These are phyloP conservation scores for Sphinx pinastri DNA, from an alignment of 2,888 invertebrate genomes.

Conservation along the genomic window DNA sequence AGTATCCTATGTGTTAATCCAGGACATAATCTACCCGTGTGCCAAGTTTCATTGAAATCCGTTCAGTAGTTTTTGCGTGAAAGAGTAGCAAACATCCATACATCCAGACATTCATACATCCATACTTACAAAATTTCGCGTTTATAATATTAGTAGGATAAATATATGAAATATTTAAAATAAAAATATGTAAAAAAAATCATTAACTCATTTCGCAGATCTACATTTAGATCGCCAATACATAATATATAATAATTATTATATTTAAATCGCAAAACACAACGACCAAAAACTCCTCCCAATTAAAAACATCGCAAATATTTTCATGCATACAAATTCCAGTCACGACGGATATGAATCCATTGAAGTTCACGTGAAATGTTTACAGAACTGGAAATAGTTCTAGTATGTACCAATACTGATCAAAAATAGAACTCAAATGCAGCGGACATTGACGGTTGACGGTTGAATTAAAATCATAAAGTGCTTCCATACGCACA, in stretches of 20 bases:
- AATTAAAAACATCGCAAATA: slow-evolving; percentile 5
- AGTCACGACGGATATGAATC: slow-evolving; percentile 7
- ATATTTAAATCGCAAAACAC: too few relatives aligned
- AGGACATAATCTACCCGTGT: too few relatives aligned
- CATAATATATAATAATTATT: too few relatives aligned
- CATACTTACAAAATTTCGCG: too few relatives aligned
- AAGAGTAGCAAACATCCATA: too few relatives aligned
- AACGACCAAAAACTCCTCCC: not conserved
- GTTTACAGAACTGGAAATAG: slow-evolving; percentile 28
- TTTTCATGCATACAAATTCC: slow-evolving; percentile 3
- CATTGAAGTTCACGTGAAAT: slow-evolving; percentile 21
- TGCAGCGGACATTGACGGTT: slow-evolving; percentile 22
- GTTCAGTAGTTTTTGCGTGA: too few relatives aligned
- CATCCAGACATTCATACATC: too few relatives aligned
- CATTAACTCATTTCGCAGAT: not conserved
- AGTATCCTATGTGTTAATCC: too few relatives aligned
- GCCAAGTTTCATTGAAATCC: too few relatives aligned
- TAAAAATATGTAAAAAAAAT: too few relatives aligned
- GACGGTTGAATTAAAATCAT: slow-evolving; percentile 15
- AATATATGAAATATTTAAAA: too few relatives aligned
- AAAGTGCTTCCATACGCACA: slow-evolving; percentile 8
- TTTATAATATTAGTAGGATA: too few relatives aligned
- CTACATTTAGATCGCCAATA: not conserved
- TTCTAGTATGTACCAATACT: slow-evolving; percentile 26
- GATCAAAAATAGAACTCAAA: slow-evolving; percentile 27